A percentile compares a stretch with the other conserved stretches of the same genome.
Conservation (phyloP, 2,888 invertebrate species). For the Mythimna loreyi region DNA sequence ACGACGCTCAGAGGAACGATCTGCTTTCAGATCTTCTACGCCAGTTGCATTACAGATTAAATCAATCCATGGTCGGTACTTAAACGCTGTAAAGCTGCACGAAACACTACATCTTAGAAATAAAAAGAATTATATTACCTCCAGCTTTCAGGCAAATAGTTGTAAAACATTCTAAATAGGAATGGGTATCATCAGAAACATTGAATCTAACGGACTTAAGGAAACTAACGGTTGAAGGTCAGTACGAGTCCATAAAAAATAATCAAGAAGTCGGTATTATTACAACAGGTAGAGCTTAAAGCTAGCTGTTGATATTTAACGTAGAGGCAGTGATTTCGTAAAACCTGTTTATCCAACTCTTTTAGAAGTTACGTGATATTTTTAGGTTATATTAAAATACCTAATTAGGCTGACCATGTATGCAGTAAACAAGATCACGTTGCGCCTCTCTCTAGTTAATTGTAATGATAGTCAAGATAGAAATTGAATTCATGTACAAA, state of each 20-base stretch:
- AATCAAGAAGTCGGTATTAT: constrained; percentile 40
- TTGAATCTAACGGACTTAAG: constrained; percentile 19
- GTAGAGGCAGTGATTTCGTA: constrained; percentile 65
- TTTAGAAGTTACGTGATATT: constrained; percentile 61
- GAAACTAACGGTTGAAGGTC: constrained; percentile 28
- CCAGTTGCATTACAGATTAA: constrained; percentile 49
- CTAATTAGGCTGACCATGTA: constrained; percentile 27
- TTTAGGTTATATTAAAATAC: constrained; percentile 29
- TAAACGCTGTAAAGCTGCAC: background rate
- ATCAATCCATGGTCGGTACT: constrained; percentile 21
- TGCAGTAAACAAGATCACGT: constrained; percentile 39
- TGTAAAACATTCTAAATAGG: background rate
- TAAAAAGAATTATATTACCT: background rate
- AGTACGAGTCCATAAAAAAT: constrained; percentile 33
- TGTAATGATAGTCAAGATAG: constrained; percentile 54
- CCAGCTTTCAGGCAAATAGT: background rate
- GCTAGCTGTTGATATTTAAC: constrained; percentile 76
- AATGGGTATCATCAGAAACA: background rate
- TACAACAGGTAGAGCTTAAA: constrained; percentile 62
- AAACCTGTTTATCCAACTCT: constrained; percentile 69
- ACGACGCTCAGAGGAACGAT: constrained; percentile 75
- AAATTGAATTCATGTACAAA: constrained; percentile 69
- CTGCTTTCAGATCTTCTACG: constrained; percentile 71
- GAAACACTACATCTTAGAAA: background rate
- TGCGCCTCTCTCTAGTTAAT: constrained; percentile 43